phyloP scores from a whole-genome alignment of 2,888 invertebrate species.

The Bombylius discolor region DNA sequence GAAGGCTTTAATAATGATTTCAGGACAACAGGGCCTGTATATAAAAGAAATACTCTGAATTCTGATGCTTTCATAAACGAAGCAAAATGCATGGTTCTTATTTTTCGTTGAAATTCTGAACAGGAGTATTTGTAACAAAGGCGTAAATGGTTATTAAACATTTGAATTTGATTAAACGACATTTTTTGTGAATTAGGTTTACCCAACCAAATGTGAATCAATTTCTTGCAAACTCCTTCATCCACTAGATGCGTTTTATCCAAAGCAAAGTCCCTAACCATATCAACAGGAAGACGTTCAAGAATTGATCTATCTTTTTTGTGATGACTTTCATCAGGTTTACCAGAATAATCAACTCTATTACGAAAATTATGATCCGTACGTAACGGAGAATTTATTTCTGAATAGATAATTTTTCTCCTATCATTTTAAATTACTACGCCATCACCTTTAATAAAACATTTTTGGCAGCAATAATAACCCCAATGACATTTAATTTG shows the following conservation, averaged over 20 bases:
- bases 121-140: neutral
- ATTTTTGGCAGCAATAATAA: neutral
- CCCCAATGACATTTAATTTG: too few relatives aligned
- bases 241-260: neutral
- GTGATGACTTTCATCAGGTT: neutral
- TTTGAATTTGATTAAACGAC: constrained; percentile 16
- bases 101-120: neutral
- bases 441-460: neutral
- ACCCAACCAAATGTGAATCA: neutral
- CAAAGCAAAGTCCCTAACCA: neutral
- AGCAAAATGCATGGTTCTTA: too few relatives aligned
- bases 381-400: neutral
- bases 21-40: neutral
- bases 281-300: neutral
- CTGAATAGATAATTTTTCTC: neutral
- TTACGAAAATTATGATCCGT: neutral
- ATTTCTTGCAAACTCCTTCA: neutral
- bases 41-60: neutral
- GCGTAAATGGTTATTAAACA: neutral
- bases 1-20: too few relatives aligned
- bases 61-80: too few relatives aligned
- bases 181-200: constrained; percentile 4
- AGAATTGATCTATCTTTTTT: neutral
- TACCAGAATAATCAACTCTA: neutral
- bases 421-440: neutral